A percentile compares a stretch with the other conserved stretches of the same genome.
Conservation (phyloP, 2,113 vertebrate genomes). For the Agapornis roseicollis region DNA sequence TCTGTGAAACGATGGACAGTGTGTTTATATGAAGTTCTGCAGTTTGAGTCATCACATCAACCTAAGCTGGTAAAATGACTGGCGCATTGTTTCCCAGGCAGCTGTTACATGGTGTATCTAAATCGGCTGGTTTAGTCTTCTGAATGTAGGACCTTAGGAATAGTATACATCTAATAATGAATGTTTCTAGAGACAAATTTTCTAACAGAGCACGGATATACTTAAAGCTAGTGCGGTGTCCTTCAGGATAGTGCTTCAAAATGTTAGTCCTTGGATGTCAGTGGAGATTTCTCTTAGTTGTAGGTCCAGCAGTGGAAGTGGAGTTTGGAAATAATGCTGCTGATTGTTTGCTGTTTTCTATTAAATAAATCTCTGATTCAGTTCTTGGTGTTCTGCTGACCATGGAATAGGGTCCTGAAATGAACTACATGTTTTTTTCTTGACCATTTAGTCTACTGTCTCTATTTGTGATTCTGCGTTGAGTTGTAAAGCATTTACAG, state of each 20-base stretch:
- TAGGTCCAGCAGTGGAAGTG: not conserved
- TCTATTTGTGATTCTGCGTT: not conserved
- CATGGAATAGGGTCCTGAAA: not conserved
- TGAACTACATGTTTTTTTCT: not conserved
- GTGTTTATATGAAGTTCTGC: not conserved
- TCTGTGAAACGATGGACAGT: not conserved
- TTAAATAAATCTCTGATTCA: not conserved
- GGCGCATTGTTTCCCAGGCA: not conserved
- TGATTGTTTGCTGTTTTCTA: not conserved
- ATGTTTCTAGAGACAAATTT: not conserved
- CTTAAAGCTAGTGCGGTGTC: not conserved
- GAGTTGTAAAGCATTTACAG: not conserved
- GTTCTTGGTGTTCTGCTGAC: constrained; percentile 3
- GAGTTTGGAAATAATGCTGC: not conserved
- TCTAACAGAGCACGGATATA: not conserved
- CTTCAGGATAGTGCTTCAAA: constrained; percentile 7
- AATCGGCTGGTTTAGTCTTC: not conserved
- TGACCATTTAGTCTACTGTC: not conserved
- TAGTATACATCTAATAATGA: not conserved
- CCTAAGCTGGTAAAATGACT: not conserved
- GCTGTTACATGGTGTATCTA: not conserved
- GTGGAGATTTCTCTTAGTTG: not conserved
- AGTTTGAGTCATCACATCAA: not conserved
- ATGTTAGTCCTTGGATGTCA: not conserved
- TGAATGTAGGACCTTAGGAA: not conserved